Evolutionary conservation across 2,113 vertebrate genomes (phyloP).

Genomic region (Osmerus mordax): DNA sequence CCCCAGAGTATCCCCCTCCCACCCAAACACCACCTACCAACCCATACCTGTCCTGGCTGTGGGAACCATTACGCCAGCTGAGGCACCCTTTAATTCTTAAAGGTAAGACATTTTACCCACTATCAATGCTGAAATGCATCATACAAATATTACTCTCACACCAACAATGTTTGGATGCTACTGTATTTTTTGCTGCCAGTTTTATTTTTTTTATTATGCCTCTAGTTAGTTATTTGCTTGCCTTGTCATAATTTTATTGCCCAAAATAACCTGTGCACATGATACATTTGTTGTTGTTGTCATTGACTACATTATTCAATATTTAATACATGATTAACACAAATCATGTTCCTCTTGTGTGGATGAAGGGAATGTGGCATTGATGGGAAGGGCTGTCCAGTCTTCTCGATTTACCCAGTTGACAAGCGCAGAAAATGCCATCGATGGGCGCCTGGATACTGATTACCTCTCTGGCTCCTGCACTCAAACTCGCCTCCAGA

Average conservation of each 20-base stretch:
- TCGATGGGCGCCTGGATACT: conserved; percentile 19
- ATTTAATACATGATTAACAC: not conserved
- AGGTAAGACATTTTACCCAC: not conserved
- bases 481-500: not conserved
- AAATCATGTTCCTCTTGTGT: not conserved
- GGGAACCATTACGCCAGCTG: not conserved
- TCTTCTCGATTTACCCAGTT: not conserved
- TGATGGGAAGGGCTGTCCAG: conserved; percentile 18
- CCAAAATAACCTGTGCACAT: too few relatives aligned
- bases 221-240: too few relatives aligned
- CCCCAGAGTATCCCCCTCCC: not conserved
- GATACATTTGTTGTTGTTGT: too few relatives aligned
- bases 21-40: not conserved
- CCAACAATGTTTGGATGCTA: too few relatives aligned
- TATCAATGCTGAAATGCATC: not conserved
- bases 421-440: conserved; percentile 9
- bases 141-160: not conserved
- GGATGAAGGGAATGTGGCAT: conserved; percentile 21
- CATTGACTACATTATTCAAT: not conserved
- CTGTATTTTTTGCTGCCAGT: too few relatives aligned
- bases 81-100: not conserved
- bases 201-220: too few relatives aligned
- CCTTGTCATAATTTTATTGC: too few relatives aligned
- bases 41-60: conserved; percentile 14
- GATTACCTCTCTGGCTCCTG: conserved; percentile 17